Evolutionary conservation across 2,113 vertebrate species (phyloP).

Genomic region (Stomatorhinus ivindoensis): DNA sequence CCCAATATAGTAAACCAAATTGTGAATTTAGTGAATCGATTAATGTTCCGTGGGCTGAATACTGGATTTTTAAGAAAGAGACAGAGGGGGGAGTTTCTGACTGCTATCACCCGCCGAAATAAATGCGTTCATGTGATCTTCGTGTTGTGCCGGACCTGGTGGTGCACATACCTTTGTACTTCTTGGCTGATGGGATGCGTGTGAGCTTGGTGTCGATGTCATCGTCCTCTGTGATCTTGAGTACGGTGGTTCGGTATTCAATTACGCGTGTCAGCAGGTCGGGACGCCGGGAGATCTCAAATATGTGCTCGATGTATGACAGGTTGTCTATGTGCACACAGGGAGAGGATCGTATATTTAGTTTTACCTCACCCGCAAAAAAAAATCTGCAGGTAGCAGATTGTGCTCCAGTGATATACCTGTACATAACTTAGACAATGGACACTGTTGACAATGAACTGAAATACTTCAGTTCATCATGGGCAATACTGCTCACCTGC

Average conservation of each 20-base stretch:
- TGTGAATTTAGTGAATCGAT: background rate
- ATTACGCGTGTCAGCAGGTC: constrained; percentile 86
- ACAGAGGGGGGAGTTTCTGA: background rate
- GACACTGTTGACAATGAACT: background rate
- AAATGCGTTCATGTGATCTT: background rate
- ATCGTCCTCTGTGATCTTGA: constrained; percentile 89
- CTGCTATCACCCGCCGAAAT: background rate
- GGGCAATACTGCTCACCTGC: background rate
- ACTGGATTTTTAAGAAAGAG: background rate
- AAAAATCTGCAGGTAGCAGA: background rate
- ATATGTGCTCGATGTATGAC: constrained; percentile 90
- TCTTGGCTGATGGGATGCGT: constrained; percentile 90
- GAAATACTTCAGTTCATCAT: background rate
- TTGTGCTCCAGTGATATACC: background rate
- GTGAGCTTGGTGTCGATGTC: constrained; percentile 93
- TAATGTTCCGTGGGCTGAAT: background rate
- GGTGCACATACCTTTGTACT: constrained; percentile 77
- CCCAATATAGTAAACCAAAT: background rate
- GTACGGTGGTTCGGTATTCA: constrained; percentile 85
- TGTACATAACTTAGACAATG: background rate
- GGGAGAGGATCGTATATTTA: background rate
- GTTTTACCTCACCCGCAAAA: background rate
- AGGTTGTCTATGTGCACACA: constrained; percentile 70
- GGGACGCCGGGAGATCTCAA: constrained; percentile 85
- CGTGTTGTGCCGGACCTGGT: background rate